phyloP scores from a whole-genome alignment of 2,888 invertebrate species.

The Cantharis lateralis region DNA sequence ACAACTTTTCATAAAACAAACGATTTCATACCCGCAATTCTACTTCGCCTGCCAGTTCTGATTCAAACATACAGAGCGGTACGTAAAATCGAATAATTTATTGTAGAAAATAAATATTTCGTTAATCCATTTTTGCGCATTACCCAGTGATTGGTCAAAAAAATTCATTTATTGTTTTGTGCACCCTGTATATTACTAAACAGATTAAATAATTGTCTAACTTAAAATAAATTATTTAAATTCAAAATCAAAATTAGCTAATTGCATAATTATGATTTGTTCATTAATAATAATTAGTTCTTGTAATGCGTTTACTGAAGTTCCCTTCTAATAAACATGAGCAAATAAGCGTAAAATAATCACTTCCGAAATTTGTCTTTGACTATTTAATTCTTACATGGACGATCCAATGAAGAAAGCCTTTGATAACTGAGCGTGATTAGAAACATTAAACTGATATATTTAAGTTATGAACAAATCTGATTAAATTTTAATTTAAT shows the following conservation, averaged over 20 bases:
- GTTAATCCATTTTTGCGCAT: no score
- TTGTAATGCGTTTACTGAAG: constrained; percentile 11
- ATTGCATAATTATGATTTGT: constrained; percentile 7
- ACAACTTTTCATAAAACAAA: no score
- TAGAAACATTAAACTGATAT: not conserved
- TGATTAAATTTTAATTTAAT: not conserved
- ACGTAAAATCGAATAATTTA: no score
- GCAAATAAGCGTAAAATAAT: constrained; percentile 18
- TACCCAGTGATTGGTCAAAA: no score
- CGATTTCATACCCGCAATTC: no score
- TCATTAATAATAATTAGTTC: constrained; percentile 9
- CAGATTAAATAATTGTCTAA: not conserved
- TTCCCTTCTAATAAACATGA: constrained; percentile 8
- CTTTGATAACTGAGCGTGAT: constrained; percentile 23
- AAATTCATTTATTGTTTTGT: no score
- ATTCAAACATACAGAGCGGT: no score
- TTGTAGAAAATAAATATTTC: no score
- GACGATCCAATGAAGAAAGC: constrained; percentile 8
- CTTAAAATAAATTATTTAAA: not conserved
- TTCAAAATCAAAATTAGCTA: not conserved
- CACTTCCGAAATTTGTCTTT: constrained; percentile 23
- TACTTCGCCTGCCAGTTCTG: no score
- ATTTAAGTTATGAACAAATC: not conserved
- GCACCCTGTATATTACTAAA: not conserved
- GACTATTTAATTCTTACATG: constrained; percentile 17